Evolutionary conservation across 2,797 vertebrate species (phyloP).

Genomic region (Gobionotothen gibberifrons): DNA sequence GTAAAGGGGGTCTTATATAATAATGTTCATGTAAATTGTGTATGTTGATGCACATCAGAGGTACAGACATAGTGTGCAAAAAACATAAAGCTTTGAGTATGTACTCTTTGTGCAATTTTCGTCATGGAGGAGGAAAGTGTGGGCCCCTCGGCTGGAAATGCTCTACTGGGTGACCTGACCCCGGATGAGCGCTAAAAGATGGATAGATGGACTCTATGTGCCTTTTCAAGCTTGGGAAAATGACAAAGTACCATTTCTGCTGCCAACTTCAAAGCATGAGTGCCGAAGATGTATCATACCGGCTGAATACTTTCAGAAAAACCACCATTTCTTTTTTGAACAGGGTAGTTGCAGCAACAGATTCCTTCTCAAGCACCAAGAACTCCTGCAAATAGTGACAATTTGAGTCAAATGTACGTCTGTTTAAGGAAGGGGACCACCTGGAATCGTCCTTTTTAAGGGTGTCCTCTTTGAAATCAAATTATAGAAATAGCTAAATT

Average conservation of each 20-base stretch:
- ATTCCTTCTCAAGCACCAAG: neutral
- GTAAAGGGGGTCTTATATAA: neutral
- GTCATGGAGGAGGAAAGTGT: too few species aligned
- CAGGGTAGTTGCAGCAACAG: neutral
- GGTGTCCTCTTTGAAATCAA: constrained; percentile 11
- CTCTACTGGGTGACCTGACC: too few species aligned
- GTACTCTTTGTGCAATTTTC: too few species aligned
- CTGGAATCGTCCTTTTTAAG: neutral
- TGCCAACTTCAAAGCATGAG: neutral
- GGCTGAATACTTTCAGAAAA: neutral
- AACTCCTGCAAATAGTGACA: constrained; percentile 1
- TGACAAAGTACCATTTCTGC: neutral
- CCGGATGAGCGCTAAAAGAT: too few species aligned
- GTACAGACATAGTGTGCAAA: too few species aligned
- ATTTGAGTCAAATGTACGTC: neutral
- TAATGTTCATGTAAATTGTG: neutral
- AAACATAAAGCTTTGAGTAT: too few species aligned
- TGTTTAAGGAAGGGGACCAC: neutral
- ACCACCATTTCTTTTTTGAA: neutral
- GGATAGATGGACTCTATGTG: too few species aligned
- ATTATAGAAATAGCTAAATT: constrained; percentile 3
- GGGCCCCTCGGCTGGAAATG: too few species aligned
- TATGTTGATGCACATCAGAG: too few species aligned
- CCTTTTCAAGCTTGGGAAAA: too few species aligned
- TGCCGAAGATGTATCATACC: neutral